A percentile compares a stretch with the other conserved stretches of the same genome.
Evolutionary conservation across 2,113 vertebrate genomes (phyloP).

Genomic region (Vanacampus margaritifer): DNA sequence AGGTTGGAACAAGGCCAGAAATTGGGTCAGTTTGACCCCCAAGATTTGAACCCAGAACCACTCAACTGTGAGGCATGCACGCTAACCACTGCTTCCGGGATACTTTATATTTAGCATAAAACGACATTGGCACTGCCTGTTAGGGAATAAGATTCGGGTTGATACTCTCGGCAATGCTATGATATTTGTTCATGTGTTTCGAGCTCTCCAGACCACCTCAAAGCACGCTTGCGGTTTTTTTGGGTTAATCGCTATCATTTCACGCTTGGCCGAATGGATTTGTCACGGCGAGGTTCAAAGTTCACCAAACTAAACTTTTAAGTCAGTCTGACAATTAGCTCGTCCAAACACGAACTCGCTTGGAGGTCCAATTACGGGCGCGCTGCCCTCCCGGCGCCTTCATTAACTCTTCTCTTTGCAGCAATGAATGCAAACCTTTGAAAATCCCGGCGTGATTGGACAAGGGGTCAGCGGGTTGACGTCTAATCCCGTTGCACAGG

Average conservation of each 20-base stretch:
- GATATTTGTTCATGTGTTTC: not conserved
- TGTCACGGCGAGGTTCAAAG: not conserved
- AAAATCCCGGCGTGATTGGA: constrained; percentile 43
- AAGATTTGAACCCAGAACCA: no score
- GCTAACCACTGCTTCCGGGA: no score
- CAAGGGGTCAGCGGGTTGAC: constrained; percentile 30
- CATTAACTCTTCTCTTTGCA: constrained; percentile 64
- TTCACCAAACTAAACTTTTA: constrained; percentile 52
- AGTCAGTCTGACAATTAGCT: constrained; percentile 66
- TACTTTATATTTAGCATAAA: no score
- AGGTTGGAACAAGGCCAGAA: no score
- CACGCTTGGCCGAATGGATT: not conserved
- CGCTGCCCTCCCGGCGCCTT: constrained; percentile 53
- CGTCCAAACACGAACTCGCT: constrained; percentile 72
- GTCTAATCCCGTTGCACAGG: constrained; percentile 41
- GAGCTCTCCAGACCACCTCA: not conserved
- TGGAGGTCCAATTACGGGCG: constrained; percentile 71
- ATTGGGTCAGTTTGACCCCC: no score
- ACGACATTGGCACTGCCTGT: no score
- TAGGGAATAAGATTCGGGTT: no score
- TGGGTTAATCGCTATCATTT: not conserved
- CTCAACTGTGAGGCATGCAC: no score
- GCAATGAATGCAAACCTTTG: constrained; percentile 52
- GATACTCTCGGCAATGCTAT: not conserved
- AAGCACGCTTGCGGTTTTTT: not conserved